Evolutionary conservation across 2,888 invertebrate genomes (phyloP).

Genomic region (Globia sparganii): DNA sequence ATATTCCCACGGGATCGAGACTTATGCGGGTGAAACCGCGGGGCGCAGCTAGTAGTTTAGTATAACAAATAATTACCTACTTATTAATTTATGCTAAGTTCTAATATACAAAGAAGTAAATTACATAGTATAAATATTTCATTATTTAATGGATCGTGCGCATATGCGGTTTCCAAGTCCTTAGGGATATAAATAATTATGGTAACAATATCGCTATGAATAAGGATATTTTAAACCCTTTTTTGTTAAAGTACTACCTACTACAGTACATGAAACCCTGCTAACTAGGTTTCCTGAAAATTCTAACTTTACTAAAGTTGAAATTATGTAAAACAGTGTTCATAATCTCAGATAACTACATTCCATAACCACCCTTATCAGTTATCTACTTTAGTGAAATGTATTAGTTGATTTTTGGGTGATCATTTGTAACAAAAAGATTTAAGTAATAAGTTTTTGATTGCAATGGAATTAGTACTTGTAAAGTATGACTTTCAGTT

Average conservation of each 20-base stretch:
- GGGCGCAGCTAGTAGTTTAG: too few species aligned
- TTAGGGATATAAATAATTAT: slow-evolving; percentile 9
- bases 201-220: slow-evolving; percentile 20
- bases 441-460: too few species aligned
- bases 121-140: slow-evolving; percentile 5
- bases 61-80: neutral
- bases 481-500: too few species aligned
- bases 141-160: slow-evolving; percentile 16
- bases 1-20: too few species aligned
- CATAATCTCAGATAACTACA: neutral
- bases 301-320: neutral
- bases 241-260: slow-evolving; percentile 1
- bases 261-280: too few species aligned
- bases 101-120: slow-evolving; percentile 3
- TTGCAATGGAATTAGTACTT: too few species aligned
- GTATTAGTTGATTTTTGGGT: neutral
- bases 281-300: neutral
- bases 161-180: slow-evolving; percentile 30
- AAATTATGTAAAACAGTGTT: neutral
- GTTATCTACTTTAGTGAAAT: neutral
- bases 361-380: neutral
- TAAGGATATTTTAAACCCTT: neutral
- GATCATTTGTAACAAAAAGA: neutral
- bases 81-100: neutral
- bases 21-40: too few species aligned